A percentile compares a stretch with the other conserved stretches of the same genome.
These are phyloP conservation scores for Eupeodes latifasciatus DNA, from an alignment of 2,888 invertebrate genomes.

Conservation along the genomic window DNA sequence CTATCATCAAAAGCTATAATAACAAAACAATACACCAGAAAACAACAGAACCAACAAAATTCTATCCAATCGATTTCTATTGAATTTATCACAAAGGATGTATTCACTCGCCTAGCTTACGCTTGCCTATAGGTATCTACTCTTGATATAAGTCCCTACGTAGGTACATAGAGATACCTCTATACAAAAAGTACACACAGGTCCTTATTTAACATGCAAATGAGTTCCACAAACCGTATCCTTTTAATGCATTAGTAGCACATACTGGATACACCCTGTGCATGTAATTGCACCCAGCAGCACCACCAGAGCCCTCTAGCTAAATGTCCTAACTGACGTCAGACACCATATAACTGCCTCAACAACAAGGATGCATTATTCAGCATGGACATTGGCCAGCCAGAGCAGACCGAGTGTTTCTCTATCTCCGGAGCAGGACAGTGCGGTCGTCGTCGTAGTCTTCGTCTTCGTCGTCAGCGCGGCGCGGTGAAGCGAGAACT, in stretches of 20 bases:
- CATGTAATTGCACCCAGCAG: constrained; percentile 63
- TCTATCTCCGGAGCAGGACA: constrained; percentile 5
- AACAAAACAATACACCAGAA: background rate
- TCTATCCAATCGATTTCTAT: constrained; percentile 67
- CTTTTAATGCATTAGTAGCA: constrained; percentile 68
- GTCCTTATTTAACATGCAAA: constrained; percentile 66
- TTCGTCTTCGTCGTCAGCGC: too few species aligned
- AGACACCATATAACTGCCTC: constrained; percentile 71
- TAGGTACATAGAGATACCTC: background rate
- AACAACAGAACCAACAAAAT: background rate
- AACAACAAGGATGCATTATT: constrained; percentile 70
- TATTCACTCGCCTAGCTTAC: constrained; percentile 68
- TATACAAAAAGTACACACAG: background rate
- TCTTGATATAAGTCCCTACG: background rate
- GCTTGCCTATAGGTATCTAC: constrained; percentile 64
- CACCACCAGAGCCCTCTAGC: background rate
- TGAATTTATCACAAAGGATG: constrained; percentile 74
- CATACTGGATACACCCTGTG: constrained; percentile 41
- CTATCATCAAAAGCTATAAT: constrained; percentile 25
- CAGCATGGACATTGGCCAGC: constrained; percentile 73
- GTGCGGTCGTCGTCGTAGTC: too few species aligned
- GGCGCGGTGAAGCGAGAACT: constrained; percentile 35
- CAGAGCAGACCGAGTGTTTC: constrained; percentile 47
- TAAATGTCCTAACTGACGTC: constrained; percentile 26
- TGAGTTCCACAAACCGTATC: constrained; percentile 56